Percentiles rank a stretch among this genome's conserved stretches.
Evolutionary conservation across 2,888 invertebrate species (phyloP).

Genomic region (Kryphioiulus occultus): DNA sequence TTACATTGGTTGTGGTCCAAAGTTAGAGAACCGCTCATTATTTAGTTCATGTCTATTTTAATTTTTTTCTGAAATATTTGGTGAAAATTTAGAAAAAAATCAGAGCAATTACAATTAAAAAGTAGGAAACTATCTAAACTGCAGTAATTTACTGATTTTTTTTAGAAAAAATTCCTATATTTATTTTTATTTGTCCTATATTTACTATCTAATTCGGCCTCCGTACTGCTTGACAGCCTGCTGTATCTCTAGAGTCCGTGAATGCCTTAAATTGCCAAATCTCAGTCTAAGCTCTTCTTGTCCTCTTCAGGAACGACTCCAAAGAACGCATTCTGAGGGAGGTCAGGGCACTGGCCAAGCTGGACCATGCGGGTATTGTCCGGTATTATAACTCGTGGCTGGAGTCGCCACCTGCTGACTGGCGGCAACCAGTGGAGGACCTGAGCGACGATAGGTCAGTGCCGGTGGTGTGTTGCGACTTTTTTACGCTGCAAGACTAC

Average conservation of each 20-base stretch:
- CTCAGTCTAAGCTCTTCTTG: not conserved
- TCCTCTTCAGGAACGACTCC: slow-evolving; percentile 70
- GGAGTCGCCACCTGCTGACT: slow-evolving; percentile 86
- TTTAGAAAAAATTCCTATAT: no score
- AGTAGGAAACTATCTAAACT: no score
- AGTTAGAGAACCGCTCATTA: no score
- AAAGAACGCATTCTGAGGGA: slow-evolving; percentile 91
- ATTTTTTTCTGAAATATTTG: no score
- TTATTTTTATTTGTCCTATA: no score
- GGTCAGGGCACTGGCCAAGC: slow-evolving; percentile 90
- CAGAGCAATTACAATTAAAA: no score
- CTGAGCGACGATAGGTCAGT: slow-evolving; percentile 66
- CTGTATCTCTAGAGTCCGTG: not conserved
- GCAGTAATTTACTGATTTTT: no score
- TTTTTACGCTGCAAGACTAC: not conserved
- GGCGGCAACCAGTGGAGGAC: slow-evolving; percentile 83
- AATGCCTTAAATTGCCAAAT: not conserved
- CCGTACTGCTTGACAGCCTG: no score
- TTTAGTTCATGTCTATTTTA: no score
- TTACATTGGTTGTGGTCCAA: no score
- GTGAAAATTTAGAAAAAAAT: no score
- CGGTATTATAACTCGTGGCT: slow-evolving; percentile 96
- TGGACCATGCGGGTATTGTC: slow-evolving; percentile 95
- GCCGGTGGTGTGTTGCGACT: not conserved
- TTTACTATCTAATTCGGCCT: no score